These are phyloP conservation scores for Orchestes rusci DNA, from an alignment of 2,888 invertebrate genomes.

Conservation along the genomic window DNA sequence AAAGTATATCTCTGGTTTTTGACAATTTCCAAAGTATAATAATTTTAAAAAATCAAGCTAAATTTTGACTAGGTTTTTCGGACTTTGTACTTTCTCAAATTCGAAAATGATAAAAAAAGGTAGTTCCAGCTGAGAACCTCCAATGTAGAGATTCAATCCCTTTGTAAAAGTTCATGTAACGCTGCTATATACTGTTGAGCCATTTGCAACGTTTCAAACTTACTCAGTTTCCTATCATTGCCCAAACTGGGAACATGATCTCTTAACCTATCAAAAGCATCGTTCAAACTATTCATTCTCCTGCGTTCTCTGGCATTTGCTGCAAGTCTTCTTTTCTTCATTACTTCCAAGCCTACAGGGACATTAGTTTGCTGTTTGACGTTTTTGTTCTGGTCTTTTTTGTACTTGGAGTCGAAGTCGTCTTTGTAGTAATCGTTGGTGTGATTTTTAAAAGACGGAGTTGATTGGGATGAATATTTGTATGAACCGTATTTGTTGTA, in stretches of 20 bases:
- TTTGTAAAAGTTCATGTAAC: conserved; percentile 54
- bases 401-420: conserved; percentile 13
- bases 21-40: too few relatives aligned
- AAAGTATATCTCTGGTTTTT: too few relatives aligned
- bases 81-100: too few relatives aligned
- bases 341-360: conserved; percentile 39
- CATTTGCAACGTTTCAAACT: conserved; percentile 72
- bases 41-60: too few relatives aligned
- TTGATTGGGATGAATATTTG: conserved; percentile 26
- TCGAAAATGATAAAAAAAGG: too few relatives aligned
- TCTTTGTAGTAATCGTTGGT: conserved; percentile 19
- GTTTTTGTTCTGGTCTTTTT: conserved; percentile 9
- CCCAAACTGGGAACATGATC: conserved; percentile 65
- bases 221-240: conserved; percentile 63
- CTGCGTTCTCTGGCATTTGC: conserved; percentile 68
- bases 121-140: too few relatives aligned
- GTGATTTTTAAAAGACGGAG: conserved; percentile 29
- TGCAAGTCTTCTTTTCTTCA: conserved; percentile 56
- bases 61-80: too few relatives aligned
- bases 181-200: conserved; percentile 69
- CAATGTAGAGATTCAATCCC: too few relatives aligned
- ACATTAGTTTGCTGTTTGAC: conserved; percentile 8
- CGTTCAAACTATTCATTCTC: conserved; percentile 66
- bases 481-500: conserved; percentile 36
- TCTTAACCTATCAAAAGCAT: conserved; percentile 62